Evolutionary conservation across 2,797 vertebrate genomes (phyloP), one percentile per base, ranked within the genome.

Genomic region (Takifugu ocellatus): DNA sequence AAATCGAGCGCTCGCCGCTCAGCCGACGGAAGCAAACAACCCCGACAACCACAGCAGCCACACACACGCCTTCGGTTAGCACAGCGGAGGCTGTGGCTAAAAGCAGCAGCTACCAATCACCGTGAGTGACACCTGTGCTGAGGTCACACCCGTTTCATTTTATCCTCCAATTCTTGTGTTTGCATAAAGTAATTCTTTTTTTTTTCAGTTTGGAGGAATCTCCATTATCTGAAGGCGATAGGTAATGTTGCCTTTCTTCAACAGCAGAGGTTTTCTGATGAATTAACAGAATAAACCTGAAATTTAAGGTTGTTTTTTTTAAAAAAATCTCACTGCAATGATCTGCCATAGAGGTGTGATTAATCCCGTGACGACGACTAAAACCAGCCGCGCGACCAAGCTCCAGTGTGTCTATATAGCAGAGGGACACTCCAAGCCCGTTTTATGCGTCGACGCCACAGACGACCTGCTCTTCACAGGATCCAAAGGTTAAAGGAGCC

Each of bases 391-490:
- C 15, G 74, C 80, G 0, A 81, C 90, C 39, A 90, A 88, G 0
- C 88, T 99, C 39, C 93, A 96, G 79, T 98, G 96, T 56, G 80
- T 93, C 33, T 90, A 93, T 12, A 84, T 94, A 58, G 96, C 97
- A 1, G 95, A 98, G 88, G 96, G 96, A 0, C 97, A 99, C 61
- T 93, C 91, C n/a, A 99, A 98, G 68, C 94, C 96, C 10, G 92
- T 99, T 27, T 92, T 98, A 49, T 96, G 95, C 42, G 91, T 98
- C 8, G 96, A 99, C 56, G 93, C 94, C 60, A 99, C 96, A 0
- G 94, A 98, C 36, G 96, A 99, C 79, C 93, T 99, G 53, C 95
- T 99, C 43, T 98, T 99, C 78, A 98, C 97, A 2, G 96, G 96
- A 59, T 98, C 97, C 24, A 99, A 98, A 94, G 97, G 97, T 97